phyloP scores from a whole-genome alignment of 2,113 vertebrate species.

The Poeciliopsis prolifica region DNA sequence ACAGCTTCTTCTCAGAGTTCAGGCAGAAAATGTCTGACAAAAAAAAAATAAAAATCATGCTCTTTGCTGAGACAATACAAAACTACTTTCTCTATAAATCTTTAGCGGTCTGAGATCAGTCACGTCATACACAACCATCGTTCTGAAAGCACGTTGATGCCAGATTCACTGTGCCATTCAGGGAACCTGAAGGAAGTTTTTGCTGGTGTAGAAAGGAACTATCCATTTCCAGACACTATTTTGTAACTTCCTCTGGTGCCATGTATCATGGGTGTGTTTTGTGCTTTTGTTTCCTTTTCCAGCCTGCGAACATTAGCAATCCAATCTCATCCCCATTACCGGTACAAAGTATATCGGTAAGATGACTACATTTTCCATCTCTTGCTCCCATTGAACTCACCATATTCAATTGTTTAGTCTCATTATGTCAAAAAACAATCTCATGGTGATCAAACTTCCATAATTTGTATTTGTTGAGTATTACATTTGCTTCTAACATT shows the following conservation, averaged over 20 bases:
- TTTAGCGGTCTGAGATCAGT: background rate
- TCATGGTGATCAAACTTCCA: background rate
- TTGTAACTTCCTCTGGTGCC: background rate
- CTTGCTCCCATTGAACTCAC: constrained; percentile 1
- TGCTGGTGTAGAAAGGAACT: background rate
- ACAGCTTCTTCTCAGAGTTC: background rate
- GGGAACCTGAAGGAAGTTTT: background rate
- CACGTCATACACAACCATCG: background rate
- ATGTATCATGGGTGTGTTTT: constrained; percentile 23
- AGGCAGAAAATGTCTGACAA: background rate
- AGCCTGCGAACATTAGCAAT: constrained; percentile 28
- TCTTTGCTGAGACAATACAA: background rate
- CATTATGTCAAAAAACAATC: background rate
- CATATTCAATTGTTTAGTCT: background rate
- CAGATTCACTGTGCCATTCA: background rate
- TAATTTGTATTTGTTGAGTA: background rate
- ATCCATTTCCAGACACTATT: background rate
- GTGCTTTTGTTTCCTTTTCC: constrained; percentile 33
- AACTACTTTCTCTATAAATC: background rate
- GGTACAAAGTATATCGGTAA: constrained; percentile 24
- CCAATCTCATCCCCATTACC: background rate
- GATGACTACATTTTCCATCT: constrained; percentile 25
- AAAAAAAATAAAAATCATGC: background rate
- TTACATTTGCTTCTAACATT: background rate
- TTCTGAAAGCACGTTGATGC: background rate